Evolutionary conservation across 2,113 vertebrate species (phyloP), one percentile per base, ranked within the genome.

Genomic region (Sander vitreus): DNA sequence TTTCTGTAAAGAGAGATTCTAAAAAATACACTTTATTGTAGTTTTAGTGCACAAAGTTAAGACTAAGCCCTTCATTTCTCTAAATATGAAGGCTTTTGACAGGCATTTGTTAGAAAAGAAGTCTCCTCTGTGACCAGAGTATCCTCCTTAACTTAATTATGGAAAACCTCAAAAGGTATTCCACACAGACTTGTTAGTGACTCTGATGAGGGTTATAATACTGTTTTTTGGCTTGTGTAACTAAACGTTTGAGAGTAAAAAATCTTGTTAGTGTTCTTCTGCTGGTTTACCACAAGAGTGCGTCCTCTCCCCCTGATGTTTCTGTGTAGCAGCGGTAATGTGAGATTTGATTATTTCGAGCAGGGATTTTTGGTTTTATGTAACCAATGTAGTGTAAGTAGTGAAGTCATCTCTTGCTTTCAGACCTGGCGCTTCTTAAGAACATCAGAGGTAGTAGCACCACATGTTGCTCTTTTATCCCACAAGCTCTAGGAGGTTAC

Each of bases 231-330:
- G 45, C 63, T 76, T 43, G 25, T 62, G 65, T 19, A 63, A 78
- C 15, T 47, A 10, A 54, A 5, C 33, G 27, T 62, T 19, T 54
- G 6, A 54, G 45, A 68, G 27, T 36, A 64, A 43, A 81, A 68
- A 19, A 14, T 3, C 4, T n/a, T 60, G 6, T 72, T 71, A 80
- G 51, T 73, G 54, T 73, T 80, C 23, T 47, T 85, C 64, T 48
- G 25, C 59, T 15, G 36, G 30, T 39, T 75, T 48, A 45, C 83
- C 73, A 85, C 60, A 39, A 72, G 72, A 65, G 85, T 14, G 60
- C 13, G 13, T 48, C 43, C 51, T 77, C 30, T 23, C 23, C 10
- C 13, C 27, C 13, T 18, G 16, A 63, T 68, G 54, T 53, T n/a
- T 76, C n/a, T 76, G 30, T 55, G 66, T 11, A 13, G 19, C 25